Base-by-base conservation (phyloP, 2,797 vertebrate genomes). In the Pipistrellus nathusii region DNA sequence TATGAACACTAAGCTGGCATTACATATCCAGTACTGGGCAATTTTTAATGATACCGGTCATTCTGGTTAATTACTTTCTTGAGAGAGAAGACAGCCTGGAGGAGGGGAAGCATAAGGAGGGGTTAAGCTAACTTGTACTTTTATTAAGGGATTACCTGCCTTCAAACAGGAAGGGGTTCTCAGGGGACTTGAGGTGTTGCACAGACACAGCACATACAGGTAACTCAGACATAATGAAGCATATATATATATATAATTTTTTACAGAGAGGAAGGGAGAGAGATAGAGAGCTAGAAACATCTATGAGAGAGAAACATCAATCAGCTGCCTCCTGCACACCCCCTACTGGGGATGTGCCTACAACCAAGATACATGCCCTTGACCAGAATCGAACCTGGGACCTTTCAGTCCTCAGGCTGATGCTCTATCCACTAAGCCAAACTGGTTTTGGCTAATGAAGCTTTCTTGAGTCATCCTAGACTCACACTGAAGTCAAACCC, bases 51-150 rank as follows among this genome's bases (percentile, higher is more conserved):
- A 81, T 62, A 13, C 30, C 80, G 1, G 15, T 55, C 73, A 71
- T 90, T 41, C 35, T 85, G 23, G 30, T 62, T 83, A 82, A 80
- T 68, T 90, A 69, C 15, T 90, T 85, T 83, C 27, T 96, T 72
- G 35, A 44, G 18, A 25, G 18, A 46, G 51, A 15, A 68, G 41
- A 91, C 12, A 12, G 13, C 51, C 51, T 38, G 38, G 4, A 73
- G 78, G 46, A 78, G 46, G 27, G 21, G 53, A 41, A 30, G 2
- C 7, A 2, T 6, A 51, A 78, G 66, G 46, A 73, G 13, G 68
- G 44, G 25, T 0, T 30, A 78, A 46, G 32, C 59, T 81, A 41
- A 53, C 8, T 55, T 32, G 25, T 6, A 81, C 46, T 27, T 83
- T 62, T 64, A 35, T 53, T 48, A 62, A 84, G 35, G 27, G 8